These are phyloP conservation scores for Anas platyrhynchos DNA, from an alignment of 2,113 vertebrate genomes.

Conservation along the genomic window DNA sequence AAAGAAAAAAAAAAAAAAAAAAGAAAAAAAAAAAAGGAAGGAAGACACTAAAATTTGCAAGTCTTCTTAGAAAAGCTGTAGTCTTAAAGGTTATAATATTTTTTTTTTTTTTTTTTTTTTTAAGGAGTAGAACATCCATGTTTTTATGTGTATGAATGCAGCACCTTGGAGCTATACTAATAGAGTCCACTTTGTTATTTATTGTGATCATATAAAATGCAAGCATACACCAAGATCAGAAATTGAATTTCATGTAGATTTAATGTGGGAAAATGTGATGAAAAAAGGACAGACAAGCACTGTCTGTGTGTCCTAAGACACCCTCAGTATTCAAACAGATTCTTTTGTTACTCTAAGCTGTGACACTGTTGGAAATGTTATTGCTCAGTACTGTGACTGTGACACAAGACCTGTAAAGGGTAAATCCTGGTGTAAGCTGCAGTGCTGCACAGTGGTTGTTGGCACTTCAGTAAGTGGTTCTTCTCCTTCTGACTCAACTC, in stretches of 20 bases:
- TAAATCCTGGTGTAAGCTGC: background rate
- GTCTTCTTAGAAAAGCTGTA: background rate
- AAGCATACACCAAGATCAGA: background rate
- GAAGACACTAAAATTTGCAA: background rate
- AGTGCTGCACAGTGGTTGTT: background rate
- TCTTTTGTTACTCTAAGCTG: background rate
- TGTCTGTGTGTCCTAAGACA: background rate
- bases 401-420: background rate
- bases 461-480: background rate
- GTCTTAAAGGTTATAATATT: background rate
- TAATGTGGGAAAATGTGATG: background rate
- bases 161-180: background rate
- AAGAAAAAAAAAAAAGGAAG: background rate
- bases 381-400: background rate
- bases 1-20: background rate
- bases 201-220: background rate
- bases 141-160: background rate
- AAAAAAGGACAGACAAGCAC: background rate
- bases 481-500: background rate
- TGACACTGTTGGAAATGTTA: background rate
- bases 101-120: background rate
- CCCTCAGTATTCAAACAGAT: background rate
- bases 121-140: background rate
- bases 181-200: background rate
- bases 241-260: background rate